Conservation (phyloP, 1,140 invertebrate species). For the Drosophila neocordata region DNA sequence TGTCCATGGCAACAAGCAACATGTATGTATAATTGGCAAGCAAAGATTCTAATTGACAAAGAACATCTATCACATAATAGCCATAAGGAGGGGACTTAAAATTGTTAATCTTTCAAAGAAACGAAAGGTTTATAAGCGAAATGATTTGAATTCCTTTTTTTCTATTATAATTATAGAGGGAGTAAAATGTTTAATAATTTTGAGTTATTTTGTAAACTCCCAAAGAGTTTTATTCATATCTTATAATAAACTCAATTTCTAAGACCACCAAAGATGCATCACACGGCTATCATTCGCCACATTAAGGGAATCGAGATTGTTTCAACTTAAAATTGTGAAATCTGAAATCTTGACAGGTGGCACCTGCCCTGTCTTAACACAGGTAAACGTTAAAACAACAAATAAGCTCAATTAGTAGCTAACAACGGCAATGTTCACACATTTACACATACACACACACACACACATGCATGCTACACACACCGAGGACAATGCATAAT, state of each 20-base stretch:
- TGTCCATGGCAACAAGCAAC: slow-evolving; percentile 37
- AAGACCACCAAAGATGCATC: slow-evolving; percentile 36
- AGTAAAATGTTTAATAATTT: too few species aligned
- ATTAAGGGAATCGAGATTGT: too few species aligned
- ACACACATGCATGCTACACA: too few species aligned
- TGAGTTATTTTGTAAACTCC: too few species aligned
- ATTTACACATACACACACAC: slow-evolving; percentile 1
- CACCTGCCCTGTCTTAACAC: slow-evolving; percentile 45
- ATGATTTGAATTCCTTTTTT: background rate
- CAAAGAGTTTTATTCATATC: too few species aligned
- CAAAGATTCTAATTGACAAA: background rate
- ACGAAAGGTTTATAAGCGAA: background rate
- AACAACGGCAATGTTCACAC: slow-evolving; percentile 38
- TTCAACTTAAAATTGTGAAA: slow-evolving; percentile 3
- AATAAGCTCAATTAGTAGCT: slow-evolving; percentile 73
- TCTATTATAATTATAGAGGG: too few species aligned
- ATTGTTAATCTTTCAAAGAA: background rate
- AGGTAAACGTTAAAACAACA: slow-evolving; percentile 57
- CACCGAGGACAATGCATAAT: slow-evolving; percentile 48
- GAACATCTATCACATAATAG: background rate
- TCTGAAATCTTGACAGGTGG: slow-evolving; percentile 31
- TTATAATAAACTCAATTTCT: background rate
- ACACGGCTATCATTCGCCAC: slow-evolving; percentile 47
- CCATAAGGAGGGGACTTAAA: background rate
- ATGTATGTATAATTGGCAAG: background rate